Conservation (phyloP, 2,888 invertebrate species). For the Macaria notata region DNA sequence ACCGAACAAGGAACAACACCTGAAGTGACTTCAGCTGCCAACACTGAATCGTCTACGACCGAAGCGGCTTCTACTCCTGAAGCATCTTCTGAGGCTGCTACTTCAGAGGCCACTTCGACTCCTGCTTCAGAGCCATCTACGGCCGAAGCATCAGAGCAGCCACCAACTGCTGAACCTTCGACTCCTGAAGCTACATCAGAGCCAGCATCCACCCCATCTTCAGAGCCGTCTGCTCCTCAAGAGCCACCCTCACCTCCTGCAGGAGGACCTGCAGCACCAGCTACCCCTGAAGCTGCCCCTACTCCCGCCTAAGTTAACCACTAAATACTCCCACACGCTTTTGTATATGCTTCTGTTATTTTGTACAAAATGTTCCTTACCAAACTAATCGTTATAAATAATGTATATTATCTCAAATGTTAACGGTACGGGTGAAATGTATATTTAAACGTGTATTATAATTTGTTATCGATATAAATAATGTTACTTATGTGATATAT, state of each 20-base stretch:
- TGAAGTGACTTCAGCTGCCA: slow-evolving; percentile 12
- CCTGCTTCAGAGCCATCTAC: slow-evolving; percentile 17
- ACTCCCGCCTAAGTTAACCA: slow-evolving; percentile 28
- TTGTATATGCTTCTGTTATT: slow-evolving; percentile 11
- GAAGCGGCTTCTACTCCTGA: slow-evolving; percentile 22
- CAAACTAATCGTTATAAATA: background rate
- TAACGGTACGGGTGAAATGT: slow-evolving; percentile 23
- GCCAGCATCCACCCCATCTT: slow-evolving; percentile 4
- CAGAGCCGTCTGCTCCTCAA: slow-evolving; percentile 12
- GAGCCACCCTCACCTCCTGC: slow-evolving; percentile 9
- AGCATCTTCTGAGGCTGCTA: slow-evolving; percentile 9
- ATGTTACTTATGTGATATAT: slow-evolving; percentile 23
- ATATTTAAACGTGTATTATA: slow-evolving; percentile 7
- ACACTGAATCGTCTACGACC: slow-evolving; percentile 11
- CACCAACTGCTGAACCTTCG: slow-evolving; percentile 3
- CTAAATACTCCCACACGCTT: background rate
- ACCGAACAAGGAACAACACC: slow-evolving; percentile 16
- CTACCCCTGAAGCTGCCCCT: slow-evolving; percentile 26
- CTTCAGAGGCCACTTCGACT: slow-evolving; percentile 4
- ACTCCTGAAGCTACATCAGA: slow-evolving; percentile 19
- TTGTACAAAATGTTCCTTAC: slow-evolving; percentile 17
- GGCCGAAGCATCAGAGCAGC: slow-evolving; percentile 11
- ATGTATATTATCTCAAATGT: slow-evolving; percentile 3
- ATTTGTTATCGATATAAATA: slow-evolving; percentile 20
- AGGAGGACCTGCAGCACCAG: slow-evolving; percentile 7